Evolutionary conservation across 2,113 vertebrate species (phyloP).

Genomic region (Mobula hypostoma): DNA sequence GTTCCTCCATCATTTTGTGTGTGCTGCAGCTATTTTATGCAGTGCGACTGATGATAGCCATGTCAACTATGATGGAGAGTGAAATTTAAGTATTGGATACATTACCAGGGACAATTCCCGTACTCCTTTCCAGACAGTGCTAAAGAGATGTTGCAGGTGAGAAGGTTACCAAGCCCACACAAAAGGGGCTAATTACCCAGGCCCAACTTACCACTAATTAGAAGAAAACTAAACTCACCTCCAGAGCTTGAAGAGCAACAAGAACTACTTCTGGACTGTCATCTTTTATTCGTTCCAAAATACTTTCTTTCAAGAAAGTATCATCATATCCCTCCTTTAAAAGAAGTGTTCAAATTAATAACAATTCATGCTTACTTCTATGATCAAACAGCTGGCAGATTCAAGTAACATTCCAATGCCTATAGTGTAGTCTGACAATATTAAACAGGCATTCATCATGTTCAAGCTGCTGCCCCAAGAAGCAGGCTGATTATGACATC

Average conservation of each 20-base stretch:
- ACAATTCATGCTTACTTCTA: neutral
- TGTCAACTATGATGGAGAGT: no score
- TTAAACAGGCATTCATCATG: neutral
- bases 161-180: no score
- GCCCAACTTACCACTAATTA: neutral
- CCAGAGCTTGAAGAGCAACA: conserved; percentile 63
- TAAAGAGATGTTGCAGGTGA: no score
- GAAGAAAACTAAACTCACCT: conserved; percentile 57
- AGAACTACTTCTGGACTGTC: conserved; percentile 71
- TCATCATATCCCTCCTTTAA: conserved; percentile 69
- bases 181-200: neutral
- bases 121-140: no score
- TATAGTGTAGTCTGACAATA: neutral
- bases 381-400: neutral
- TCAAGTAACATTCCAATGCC: neutral
- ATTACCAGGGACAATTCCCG: no score
- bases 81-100: no score
- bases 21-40: no score
- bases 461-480: neutral
- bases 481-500: neutral
- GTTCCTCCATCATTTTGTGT: no score
- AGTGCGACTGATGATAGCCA: no score
- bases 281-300: conserved; percentile 72
- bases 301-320: conserved; percentile 71
- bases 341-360: neutral